Evolutionary conservation across 2,113 vertebrate genomes (phyloP).

Genomic region (Hipposideros armiger): DNA sequence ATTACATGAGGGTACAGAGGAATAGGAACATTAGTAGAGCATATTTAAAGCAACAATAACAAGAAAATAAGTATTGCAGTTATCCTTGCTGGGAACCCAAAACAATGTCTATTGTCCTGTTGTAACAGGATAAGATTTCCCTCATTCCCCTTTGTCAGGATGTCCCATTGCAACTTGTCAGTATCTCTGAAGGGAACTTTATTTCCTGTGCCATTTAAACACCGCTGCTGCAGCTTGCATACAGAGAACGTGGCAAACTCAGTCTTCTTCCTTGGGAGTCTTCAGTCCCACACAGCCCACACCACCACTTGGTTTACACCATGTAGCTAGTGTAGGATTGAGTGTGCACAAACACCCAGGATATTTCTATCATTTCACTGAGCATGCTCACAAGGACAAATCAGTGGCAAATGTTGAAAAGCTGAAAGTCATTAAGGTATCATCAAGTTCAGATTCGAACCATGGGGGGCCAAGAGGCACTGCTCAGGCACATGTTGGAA

Average conservation of each 20-base stretch:
- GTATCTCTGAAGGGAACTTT: background rate
- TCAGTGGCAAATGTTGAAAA: background rate
- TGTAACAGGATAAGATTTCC: background rate
- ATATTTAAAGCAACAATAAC: conserved; percentile 59
- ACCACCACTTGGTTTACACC: background rate
- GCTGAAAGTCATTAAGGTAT: background rate
- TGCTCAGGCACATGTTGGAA: background rate
- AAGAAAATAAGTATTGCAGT: conserved; percentile 4
- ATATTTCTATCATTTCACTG: background rate
- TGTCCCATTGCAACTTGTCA: background rate
- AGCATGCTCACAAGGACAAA: background rate
- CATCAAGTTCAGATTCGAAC: conserved; percentile 2
- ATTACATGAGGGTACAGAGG: conserved; percentile 48
- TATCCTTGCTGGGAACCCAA: background rate
- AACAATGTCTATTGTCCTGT: conserved; percentile 37
- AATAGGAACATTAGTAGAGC: background rate
- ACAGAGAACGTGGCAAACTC: background rate
- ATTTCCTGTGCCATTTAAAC: conserved; percentile 13
- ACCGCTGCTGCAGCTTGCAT: background rate
- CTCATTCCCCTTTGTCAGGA: conserved; percentile 3
- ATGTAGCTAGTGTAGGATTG: background rate
- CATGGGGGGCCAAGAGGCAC: background rate
- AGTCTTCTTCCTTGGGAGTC: conserved; percentile 1
- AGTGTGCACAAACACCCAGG: background rate
- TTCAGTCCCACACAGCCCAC: background rate